phyloP scores from a whole-genome alignment of 2,888 invertebrate genomes.

The Drosophila rellima region DNA sequence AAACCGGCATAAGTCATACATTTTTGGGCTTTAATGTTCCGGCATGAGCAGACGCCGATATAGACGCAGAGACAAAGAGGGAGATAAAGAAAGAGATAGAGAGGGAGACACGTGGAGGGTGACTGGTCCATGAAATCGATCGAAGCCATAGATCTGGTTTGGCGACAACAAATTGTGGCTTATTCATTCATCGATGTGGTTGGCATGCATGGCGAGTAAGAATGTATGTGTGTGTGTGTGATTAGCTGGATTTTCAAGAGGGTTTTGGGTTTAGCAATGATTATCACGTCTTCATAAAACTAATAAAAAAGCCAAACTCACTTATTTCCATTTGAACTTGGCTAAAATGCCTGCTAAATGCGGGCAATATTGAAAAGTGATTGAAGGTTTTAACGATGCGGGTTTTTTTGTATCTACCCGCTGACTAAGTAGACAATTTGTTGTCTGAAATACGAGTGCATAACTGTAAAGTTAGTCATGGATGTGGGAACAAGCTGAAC shows the following conservation, averaged over 20 bases:
- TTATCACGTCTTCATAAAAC: conserved; percentile 69
- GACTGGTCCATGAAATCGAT: conserved; percentile 49
- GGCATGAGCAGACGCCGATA: conserved; percentile 59
- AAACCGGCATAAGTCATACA: conserved; percentile 63
- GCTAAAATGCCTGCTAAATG: conserved; percentile 69
- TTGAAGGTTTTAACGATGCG: conserved; percentile 63
- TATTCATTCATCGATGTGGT: conserved; percentile 68
- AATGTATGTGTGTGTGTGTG: conserved; percentile 17
- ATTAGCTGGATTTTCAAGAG: conserved; percentile 32
- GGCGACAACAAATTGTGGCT: conserved; percentile 47
- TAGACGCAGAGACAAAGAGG: conserved; percentile 21
- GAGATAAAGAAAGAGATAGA: conserved; percentile 28
- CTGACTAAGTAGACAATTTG: conserved; percentile 40
- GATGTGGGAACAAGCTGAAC: conserved; percentile 9
- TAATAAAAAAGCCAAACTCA: conserved; percentile 42
- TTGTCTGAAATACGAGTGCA: conserved; percentile 23
- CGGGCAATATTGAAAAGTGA: conserved; percentile 45
- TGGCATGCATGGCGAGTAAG: conserved; percentile 12
- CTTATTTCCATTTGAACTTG: conserved; percentile 74
- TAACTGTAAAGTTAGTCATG: conserved; percentile 45
- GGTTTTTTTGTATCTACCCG: conserved; percentile 39
- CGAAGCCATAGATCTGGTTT: conserved; percentile 51
- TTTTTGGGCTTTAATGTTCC: conserved; percentile 75
- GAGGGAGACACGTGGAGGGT: conserved; percentile 57
- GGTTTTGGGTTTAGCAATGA: conserved; percentile 56